Percentiles rank a stretch among this genome's conserved stretches.
Conservation (phyloP, 2,888 invertebrate species). For the Cylindroiulus punctatus region DNA sequence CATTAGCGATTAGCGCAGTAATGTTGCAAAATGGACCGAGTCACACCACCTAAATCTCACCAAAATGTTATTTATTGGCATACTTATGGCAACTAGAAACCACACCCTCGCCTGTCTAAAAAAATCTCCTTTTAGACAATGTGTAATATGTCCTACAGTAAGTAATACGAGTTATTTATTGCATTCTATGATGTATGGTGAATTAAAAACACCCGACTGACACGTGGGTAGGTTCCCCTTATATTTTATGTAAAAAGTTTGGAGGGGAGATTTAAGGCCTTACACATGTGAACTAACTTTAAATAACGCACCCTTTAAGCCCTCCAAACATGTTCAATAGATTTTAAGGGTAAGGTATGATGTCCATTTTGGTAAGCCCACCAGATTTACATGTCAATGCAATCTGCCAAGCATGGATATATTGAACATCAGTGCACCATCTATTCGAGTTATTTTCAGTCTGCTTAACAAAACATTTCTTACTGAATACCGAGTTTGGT, state of each 20-base stretch:
- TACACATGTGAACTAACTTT: not conserved
- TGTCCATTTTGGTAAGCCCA: not conserved
- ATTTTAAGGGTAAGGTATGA: not conserved
- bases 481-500: not conserved
- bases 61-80: not conserved
- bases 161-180: not conserved
- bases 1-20: not conserved
- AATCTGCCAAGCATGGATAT: not conserved
- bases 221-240: not conserved
- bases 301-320: not conserved
- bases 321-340: not conserved
- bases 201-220: not conserved
- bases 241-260: not conserved
- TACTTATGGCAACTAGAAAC: not conserved
- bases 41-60: not conserved
- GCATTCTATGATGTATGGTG: not conserved
- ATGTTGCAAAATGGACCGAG: not conserved
- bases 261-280: not conserved
- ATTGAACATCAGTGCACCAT: not conserved
- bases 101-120: not conserved
- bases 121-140: not conserved
- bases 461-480: not conserved
- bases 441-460: not conserved
- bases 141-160: not conserved
- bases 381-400: not conserved